phyloP scores from a whole-genome alignment of 2,888 invertebrate species.

The Cryptocephalus moraei region DNA sequence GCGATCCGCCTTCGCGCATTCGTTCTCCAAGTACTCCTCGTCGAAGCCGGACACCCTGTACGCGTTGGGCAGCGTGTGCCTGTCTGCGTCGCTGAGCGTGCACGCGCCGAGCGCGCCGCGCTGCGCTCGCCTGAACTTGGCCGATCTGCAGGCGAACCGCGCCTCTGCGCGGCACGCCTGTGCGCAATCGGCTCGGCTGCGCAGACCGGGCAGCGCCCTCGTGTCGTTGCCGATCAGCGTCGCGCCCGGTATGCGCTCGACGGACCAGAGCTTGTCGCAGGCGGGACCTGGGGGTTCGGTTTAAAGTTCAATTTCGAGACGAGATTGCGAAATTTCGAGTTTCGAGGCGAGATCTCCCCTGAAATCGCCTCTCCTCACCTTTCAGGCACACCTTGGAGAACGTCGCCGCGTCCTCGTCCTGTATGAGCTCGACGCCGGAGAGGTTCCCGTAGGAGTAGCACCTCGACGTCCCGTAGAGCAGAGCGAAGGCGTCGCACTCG shows the following conservation, averaged over 20 bases:
- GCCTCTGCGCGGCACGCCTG: conserved; percentile 47
- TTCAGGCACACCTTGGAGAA: conserved; percentile 55
- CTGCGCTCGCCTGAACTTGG: conserved; percentile 38
- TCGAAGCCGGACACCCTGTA: conserved; percentile 65
- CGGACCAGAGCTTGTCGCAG: conserved; percentile 56
- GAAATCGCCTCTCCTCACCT: conserved; percentile 32
- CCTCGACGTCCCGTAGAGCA: conserved; percentile 29
- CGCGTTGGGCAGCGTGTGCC: conserved; percentile 65
- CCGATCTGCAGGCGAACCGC: conserved; percentile 45
- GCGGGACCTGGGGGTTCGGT: conserved; percentile 5
- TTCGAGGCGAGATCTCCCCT: not conserved
- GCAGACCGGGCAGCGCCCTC: conserved; percentile 47
- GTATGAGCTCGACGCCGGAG: conserved; percentile 29
- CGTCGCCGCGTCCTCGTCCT: conserved; percentile 51
- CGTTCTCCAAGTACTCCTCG: conserved; percentile 76
- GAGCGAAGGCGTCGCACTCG: conserved; percentile 32
- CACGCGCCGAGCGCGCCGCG: conserved; percentile 43
- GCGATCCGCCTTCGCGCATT: conserved; percentile 46
- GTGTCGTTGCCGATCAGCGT: conserved; percentile 58
- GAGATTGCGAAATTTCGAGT: too few species aligned
- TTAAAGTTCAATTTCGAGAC: too few species aligned
- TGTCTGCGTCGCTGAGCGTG: conserved; percentile 59
- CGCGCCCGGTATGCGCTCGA: conserved; percentile 67
- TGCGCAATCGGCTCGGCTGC: conserved; percentile 60
- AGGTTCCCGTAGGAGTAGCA: conserved; percentile 31